Base-by-base conservation (phyloP, 64 coral and sea anemone species). In the Dendronephthya gigantea region DNA sequence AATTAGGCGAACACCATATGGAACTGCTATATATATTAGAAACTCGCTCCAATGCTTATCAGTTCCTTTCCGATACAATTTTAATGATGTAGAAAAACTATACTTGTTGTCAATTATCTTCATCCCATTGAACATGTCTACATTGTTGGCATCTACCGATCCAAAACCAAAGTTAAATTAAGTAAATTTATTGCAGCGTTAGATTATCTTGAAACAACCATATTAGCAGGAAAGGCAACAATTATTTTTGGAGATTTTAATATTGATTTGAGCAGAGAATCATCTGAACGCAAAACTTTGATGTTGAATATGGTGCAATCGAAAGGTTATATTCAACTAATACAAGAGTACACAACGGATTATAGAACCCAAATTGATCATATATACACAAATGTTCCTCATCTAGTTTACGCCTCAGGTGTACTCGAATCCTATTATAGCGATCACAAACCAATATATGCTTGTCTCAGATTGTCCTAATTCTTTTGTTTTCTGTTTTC, bases 41-140 rank as follows among this genome's bases (percentile, higher is more conserved):
- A 85, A 85, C 76, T 37, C 48, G 39, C 13, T 90, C 22, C 52
- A 23, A 47, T 85, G 68, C 59, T 13, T 72, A 90, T 13, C 75
- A 56, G 38, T 82, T 87, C 89, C 89, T 58, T 82, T 81, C 25
- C 48, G 89, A 82, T 82, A 82, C 33, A 90, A 90, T 49, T 83
- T 28, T 49, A 90, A 90, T 14, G 6, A 86, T 35, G 89, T 87
- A 27, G 89, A 90, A 90, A 90, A 43, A 90, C 84, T 13, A 82
- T 90, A 31, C n/a, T 36, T 23, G 49, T 90, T 15, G 43, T n/a
- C 27, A 28, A 87, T 31, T 35, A 90, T 39, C 16, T 16, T 50
- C 16, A 9, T 9, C 84, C 47, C 86, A 83, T 82, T 82, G 10
- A 35, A 62, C 2, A 90, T 22, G 43, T 90, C 4, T 84, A 90